Percentiles rank a stretch among this genome's conserved stretches.
Conservation (phyloP, 1,140 invertebrate species). For the Orius insidiosus region DNA sequence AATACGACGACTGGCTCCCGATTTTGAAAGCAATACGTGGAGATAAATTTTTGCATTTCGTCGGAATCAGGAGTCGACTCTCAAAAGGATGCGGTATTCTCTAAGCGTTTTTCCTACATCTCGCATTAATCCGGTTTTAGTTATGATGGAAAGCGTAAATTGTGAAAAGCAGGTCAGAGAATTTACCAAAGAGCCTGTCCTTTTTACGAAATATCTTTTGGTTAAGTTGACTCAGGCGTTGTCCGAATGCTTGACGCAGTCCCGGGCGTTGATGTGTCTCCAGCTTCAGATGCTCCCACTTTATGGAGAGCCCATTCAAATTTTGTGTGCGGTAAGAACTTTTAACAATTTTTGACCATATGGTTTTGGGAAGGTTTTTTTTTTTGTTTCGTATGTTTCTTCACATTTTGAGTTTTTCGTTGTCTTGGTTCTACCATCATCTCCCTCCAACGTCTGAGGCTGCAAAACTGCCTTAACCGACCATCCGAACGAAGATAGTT, state of each 20-base stretch:
- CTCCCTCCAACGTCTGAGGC: no score
- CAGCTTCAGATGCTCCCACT: slow-evolving; percentile 44
- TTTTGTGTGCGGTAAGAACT: no score
- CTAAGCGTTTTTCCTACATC: no score
- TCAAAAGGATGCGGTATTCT: slow-evolving; percentile 22
- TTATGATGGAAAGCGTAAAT: slow-evolving; percentile 22
- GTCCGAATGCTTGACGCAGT: slow-evolving; percentile 34
- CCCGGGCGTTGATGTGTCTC: slow-evolving; percentile 32
- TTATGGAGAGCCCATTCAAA: no score
- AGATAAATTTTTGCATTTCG: slow-evolving; percentile 39
- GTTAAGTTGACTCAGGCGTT: slow-evolving; percentile 25
- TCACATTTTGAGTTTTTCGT: no score
- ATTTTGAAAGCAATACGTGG: slow-evolving; percentile 43
- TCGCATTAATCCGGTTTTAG: slow-evolving; percentile 1
- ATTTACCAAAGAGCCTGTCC: slow-evolving; percentile 13
- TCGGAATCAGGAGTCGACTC: slow-evolving; percentile 31
- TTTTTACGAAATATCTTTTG: slow-evolving; percentile 25
- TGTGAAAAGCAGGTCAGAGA: slow-evolving; percentile 17
- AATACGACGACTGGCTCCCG: slow-evolving; percentile 47
- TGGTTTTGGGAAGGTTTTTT: no score
- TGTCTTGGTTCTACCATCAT: no score
- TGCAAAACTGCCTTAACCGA: no score
- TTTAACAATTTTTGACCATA: no score
- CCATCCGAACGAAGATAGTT: no score
- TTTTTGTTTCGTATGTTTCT: no score